phyloP scores from a whole-genome alignment of 2,113 vertebrate genomes.

The Trichomycterus rosablanca region DNA sequence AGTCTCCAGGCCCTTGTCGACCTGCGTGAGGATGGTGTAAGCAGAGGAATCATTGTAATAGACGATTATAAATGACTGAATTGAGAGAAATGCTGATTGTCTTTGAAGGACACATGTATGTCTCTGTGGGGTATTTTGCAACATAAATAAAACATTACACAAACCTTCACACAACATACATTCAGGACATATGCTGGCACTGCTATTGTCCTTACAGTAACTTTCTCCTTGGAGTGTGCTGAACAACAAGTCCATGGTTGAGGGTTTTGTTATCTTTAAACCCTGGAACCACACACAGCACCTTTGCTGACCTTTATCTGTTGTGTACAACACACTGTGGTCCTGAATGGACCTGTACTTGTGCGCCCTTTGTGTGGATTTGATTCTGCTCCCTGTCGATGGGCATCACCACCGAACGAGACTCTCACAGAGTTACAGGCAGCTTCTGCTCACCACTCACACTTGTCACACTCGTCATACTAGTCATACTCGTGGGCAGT shows the following conservation, averaged over 20 bases:
- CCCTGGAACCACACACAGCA: conserved; percentile 15
- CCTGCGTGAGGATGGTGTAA: too few relatives aligned
- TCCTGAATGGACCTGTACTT: conserved; percentile 42
- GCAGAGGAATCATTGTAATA: too few relatives aligned
- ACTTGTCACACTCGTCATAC: conserved; percentile 60
- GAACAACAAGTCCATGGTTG: not conserved
- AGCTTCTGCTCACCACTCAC: conserved; percentile 85
- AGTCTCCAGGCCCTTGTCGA: too few relatives aligned
- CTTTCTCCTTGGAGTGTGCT: conserved; percentile 20
- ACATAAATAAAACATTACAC: too few relatives aligned
- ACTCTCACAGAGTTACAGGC: conserved; percentile 82
- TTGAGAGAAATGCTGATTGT: too few relatives aligned
- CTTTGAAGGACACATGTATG: too few relatives aligned
- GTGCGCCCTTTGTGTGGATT: conserved; percentile 58
- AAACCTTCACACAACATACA: too few relatives aligned
- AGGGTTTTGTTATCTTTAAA: not conserved
- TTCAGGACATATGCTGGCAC: too few relatives aligned
- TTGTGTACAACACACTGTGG: conserved; percentile 51
- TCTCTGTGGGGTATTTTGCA: too few relatives aligned
- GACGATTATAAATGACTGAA: too few relatives aligned
- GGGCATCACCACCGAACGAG: conserved; percentile 34
- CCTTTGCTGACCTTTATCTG: conserved; percentile 37
- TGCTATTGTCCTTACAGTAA: too few relatives aligned
- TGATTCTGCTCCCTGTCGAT: too few relatives aligned
- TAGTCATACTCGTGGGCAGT: conserved; percentile 56